phyloP scores from a whole-genome alignment of 2,888 invertebrate species.

The Trachelus tabidus region DNA sequence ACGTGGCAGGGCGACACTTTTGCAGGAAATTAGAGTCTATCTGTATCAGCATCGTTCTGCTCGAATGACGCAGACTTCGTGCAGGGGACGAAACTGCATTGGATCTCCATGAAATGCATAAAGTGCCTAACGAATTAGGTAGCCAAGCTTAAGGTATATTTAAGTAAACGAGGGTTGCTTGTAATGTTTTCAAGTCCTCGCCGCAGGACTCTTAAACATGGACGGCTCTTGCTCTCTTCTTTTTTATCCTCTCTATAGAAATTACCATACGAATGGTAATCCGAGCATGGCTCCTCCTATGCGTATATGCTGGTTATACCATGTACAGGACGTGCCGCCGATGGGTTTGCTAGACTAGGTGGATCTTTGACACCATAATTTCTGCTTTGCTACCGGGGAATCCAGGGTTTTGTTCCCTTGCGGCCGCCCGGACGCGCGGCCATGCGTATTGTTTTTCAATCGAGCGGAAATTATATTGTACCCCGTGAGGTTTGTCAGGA shows the following conservation, averaged over 20 bases:
- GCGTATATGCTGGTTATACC: neutral
- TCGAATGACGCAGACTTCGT: neutral
- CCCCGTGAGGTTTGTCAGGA: neutral
- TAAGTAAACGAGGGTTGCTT: neutral
- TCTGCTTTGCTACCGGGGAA: neutral
- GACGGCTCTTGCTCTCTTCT: neutral
- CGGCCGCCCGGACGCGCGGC: neutral
- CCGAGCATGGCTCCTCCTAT: neutral
- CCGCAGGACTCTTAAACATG: neutral
- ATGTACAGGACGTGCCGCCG: neutral
- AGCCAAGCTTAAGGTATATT: neutral
- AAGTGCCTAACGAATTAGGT: neutral
- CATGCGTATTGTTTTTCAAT: neutral
- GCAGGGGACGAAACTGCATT: neutral
- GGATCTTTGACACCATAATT: constrained; percentile 3
- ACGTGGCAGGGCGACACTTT: neutral
- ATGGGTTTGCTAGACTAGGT: neutral
- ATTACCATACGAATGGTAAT: constrained; percentile 6
- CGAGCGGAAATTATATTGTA: neutral
- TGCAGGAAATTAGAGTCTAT: neutral
- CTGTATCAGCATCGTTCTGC: neutral
- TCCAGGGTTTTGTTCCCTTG: neutral
- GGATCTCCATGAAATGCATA: neutral
- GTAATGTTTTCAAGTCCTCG: neutral
- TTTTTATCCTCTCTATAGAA: neutral